A percentile compares a stretch with the other conserved stretches of the same genome.
phyloP scores from a whole-genome alignment of 2,797 vertebrate genomes.

The Kryptolebias ocellatus region DNA sequence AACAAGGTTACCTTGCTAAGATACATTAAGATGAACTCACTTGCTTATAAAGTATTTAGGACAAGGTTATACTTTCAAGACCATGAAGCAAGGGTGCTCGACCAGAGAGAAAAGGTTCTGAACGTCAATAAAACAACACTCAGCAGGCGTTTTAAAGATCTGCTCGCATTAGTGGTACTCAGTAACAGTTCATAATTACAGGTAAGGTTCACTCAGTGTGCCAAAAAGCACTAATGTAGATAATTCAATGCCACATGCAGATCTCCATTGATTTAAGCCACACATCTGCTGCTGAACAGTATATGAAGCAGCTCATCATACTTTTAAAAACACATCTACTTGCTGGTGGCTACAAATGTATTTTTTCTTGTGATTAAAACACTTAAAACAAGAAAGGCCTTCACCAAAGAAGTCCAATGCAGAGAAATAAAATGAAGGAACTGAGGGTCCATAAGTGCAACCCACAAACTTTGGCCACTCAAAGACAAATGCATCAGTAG shows the following conservation, averaged over 20 bases:
- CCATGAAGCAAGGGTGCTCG: not conserved
- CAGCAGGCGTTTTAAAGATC: slow-evolving; percentile 6
- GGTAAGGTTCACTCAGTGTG: not conserved
- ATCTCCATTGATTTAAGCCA: not conserved
- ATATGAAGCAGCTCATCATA: not conserved
- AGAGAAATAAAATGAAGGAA: not conserved
- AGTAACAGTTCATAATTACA: slow-evolving; percentile 12
- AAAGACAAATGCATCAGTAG: not conserved
- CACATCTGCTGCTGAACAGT: not conserved
- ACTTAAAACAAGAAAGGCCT: not conserved
- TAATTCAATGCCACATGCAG: not conserved
- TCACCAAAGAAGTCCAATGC: not conserved
- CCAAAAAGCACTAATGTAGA: slow-evolving; percentile 11
- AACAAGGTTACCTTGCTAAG: too few species aligned
- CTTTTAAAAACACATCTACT: not conserved
- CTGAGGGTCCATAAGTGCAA: too few species aligned
- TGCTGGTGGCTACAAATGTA: not conserved
- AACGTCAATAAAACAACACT: slow-evolving; percentile 9
- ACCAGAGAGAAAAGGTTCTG: not conserved
- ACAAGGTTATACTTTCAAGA: slow-evolving; percentile 17
- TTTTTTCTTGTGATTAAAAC: not conserved
- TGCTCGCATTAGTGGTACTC: not conserved
- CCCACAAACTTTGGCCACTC: not conserved
- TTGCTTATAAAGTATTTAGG: slow-evolving; percentile 7
- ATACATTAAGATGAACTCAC: too few species aligned